Conservation (phyloP, 2,888 invertebrate species). For the Erebia epiphron region DNA sequence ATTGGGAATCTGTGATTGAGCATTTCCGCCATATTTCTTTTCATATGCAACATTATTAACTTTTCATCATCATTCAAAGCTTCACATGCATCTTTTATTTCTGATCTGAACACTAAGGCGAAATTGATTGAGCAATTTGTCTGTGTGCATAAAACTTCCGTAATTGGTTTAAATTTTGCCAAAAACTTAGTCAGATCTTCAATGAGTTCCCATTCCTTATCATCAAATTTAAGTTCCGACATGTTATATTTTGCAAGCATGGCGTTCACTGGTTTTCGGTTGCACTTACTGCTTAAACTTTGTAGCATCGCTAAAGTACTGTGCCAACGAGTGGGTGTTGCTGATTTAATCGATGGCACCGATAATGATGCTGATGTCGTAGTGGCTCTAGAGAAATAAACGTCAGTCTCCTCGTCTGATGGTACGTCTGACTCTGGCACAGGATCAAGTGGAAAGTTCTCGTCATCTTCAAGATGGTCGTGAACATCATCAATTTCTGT, state of each 20-base stretch:
- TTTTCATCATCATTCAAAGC: neutral
- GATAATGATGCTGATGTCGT: neutral
- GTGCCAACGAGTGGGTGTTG: constrained; percentile 4
- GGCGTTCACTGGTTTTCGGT: neutral
- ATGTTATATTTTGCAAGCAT: neutral
- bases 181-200: neutral
- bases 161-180: neutral
- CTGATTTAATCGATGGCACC: neutral
- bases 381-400: too few species aligned
- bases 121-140: neutral
- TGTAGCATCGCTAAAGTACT: neutral
- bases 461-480: neutral
- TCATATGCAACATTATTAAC: neutral
- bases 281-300: neutral
- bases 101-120: neutral
- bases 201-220: neutral
- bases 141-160: neutral
- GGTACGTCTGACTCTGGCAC: neutral
- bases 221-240: neutral
- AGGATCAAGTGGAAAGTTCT: neutral
- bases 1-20: neutral
- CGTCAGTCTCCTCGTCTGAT: neutral
- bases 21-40: neutral
- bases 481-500: neutral
- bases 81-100: neutral